Conservation (phyloP, 1,140 invertebrate species). For the Drosophila truncata region DNA sequence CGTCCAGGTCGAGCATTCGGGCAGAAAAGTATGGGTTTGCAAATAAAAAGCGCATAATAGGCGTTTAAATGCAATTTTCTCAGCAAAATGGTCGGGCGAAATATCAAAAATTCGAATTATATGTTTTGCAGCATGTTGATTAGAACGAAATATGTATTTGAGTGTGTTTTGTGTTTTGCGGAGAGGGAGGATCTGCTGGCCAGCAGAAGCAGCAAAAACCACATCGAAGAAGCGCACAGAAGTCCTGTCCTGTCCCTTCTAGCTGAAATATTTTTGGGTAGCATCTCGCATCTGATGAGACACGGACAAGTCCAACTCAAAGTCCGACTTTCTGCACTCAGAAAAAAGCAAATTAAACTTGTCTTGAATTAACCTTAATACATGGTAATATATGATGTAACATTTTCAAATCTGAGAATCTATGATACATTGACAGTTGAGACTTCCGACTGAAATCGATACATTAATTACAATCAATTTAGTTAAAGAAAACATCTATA, state of each 20-base stretch:
- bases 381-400: background rate
- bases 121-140: conserved; percentile 79
- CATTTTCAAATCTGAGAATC: background rate
- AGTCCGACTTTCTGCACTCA: conserved; percentile 48
- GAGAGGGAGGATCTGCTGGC: conserved; percentile 15
- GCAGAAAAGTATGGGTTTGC: conserved; percentile 79
- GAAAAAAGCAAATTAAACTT: background rate
- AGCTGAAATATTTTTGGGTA: conserved; percentile 82
- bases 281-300: conserved; percentile 65
- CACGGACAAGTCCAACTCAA: conserved; percentile 60
- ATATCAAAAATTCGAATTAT: conserved; percentile 80
- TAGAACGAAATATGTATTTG: conserved; percentile 75
- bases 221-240: conserved; percentile 39
- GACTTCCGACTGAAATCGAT: background rate
- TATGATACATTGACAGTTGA: background rate
- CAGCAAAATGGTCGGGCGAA: conserved; percentile 72
- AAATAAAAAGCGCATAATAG: conserved; percentile 85
- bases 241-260: conserved; percentile 67
- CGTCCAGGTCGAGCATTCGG: conserved; percentile 50
- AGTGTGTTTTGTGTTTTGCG: background rate
- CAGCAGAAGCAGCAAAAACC: conserved; percentile 25
- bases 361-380: background rate
- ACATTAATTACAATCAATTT: background rate
- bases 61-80: conserved; percentile 85
- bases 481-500: background rate